Evolutionary conservation across 2,888 invertebrate species (phyloP).

Genomic region (Baccha elongata): DNA sequence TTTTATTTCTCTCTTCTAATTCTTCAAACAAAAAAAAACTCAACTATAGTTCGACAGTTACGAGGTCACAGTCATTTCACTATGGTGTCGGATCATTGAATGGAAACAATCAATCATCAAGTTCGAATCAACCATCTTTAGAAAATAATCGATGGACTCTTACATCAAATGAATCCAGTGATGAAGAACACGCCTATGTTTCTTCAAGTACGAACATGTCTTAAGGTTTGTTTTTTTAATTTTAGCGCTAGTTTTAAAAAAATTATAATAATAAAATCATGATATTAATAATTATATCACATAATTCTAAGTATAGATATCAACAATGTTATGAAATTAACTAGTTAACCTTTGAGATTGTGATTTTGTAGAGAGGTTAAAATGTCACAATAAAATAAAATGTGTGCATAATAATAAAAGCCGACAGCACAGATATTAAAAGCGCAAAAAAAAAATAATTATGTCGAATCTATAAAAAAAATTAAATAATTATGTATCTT

Average conservation of each 20-base stretch:
- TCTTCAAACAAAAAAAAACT: slow-evolving; percentile 27
- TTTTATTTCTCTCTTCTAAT: slow-evolving; percentile 18
- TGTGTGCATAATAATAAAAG: slow-evolving; percentile 21
- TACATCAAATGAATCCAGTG: slow-evolving; percentile 76
- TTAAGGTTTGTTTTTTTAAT: slow-evolving; percentile 47
- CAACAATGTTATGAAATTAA: slow-evolving; percentile 56
- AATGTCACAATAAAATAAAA: slow-evolving; percentile 1
- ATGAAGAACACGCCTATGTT: slow-evolving; percentile 74
- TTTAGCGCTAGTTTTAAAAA: slow-evolving; percentile 8
- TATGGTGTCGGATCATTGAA: slow-evolving; percentile 79
- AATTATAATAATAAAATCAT: slow-evolving; percentile 24
- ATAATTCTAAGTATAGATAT: slow-evolving; percentile 67
- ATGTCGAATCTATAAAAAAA: slow-evolving; percentile 38
- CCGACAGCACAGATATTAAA: slow-evolving; percentile 45
- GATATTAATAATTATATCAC: slow-evolving; percentile 45
- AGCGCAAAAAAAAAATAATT: slow-evolving; percentile 55
- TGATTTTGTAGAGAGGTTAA: slow-evolving; percentile 29
- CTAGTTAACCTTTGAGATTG: slow-evolving; percentile 41
- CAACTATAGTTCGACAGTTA: slow-evolving; percentile 83
- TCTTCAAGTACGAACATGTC: slow-evolving; percentile 69
- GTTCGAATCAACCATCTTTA: slow-evolving; percentile 60
- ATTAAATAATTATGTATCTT: slow-evolving; percentile 28
- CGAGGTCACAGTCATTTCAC: slow-evolving; percentile 86
- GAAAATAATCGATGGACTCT: slow-evolving; percentile 75
- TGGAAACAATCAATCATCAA: slow-evolving; percentile 52